Evolutionary conservation across 2,797 vertebrate species (phyloP).

Genomic region (Coccyzus lansbergi): DNA sequence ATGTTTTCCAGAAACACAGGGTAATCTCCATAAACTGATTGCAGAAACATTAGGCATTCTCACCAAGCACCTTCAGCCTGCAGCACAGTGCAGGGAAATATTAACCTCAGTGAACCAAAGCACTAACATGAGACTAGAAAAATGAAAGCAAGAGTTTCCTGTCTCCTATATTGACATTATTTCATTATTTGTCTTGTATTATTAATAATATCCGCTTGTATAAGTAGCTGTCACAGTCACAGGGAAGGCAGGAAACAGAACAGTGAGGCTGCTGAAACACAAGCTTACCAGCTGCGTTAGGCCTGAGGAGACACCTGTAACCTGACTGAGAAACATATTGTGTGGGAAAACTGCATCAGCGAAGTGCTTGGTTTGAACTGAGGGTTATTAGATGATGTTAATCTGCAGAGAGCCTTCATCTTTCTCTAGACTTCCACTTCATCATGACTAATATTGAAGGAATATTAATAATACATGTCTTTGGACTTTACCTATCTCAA

Average conservation of each 20-base stretch:
- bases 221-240: neutral
- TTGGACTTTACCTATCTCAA: neutral
- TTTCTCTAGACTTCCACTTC: neutral
- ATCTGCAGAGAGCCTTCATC: neutral
- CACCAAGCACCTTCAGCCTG: neutral
- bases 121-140: neutral
- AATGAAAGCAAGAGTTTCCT: neutral
- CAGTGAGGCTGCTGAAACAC: neutral
- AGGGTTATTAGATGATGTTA: neutral
- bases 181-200: neutral
- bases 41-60: neutral
- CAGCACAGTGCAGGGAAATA: neutral
- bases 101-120: neutral
- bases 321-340: rapidly evolving
- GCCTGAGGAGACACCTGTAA: neutral
- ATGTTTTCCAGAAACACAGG: neutral
- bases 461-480: neutral
- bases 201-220: neutral
- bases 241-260: neutral
- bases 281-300: neutral
- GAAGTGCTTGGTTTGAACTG: neutral
- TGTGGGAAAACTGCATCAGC: neutral
- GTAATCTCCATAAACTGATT: neutral
- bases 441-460: neutral
- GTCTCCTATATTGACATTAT: rapidly evolving